Percentiles rank a stretch among this genome's conserved stretches.
These are phyloP conservation scores for Nomada fucata DNA, from an alignment of 2,888 invertebrate species.

Conservation along the genomic window DNA sequence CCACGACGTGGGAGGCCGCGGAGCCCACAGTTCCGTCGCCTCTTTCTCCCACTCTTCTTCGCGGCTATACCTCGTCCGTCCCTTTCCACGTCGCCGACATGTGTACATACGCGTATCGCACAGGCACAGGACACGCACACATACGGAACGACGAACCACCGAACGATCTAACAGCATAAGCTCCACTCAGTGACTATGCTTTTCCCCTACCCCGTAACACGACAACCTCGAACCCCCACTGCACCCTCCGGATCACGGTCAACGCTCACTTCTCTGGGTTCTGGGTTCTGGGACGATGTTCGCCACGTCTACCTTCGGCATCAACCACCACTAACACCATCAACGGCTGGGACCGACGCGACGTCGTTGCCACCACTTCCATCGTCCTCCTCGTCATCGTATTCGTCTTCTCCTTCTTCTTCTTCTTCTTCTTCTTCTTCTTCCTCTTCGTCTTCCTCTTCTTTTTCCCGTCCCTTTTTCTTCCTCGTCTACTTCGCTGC, in stretches of 20 bases:
- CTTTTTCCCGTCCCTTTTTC: not conserved
- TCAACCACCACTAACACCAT: conserved; percentile 36
- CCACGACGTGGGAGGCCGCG: conserved; percentile 69
- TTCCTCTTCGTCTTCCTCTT: not conserved
- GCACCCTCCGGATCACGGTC: conserved; percentile 59
- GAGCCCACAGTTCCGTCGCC: conserved; percentile 61
- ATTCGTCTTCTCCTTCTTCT: not conserved
- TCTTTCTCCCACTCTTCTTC: conserved; percentile 48
- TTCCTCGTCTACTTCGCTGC: conserved; percentile 8
- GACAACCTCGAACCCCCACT: conserved; percentile 57
- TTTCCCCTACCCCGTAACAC: conserved; percentile 15
- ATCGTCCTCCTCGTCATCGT: conserved; percentile 17
- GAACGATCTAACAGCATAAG: conserved; percentile 42
- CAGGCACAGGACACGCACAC: not conserved
- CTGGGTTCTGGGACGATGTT: conserved; percentile 54
- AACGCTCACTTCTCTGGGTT: conserved; percentile 60
- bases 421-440: not conserved
- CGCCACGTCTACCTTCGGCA: conserved; percentile 37
- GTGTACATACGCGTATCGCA: not conserved
- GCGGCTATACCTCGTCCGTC: conserved; percentile 46
- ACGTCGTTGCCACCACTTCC: conserved; percentile 40
- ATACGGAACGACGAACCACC: not conserved
- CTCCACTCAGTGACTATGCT: conserved; percentile 39
- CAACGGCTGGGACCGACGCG: not conserved
- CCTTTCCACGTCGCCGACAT: conserved; percentile 33